These are phyloP conservation scores for Plectropomus leopardus DNA, from an alignment of 2,113 vertebrate species.

Conservation along the genomic window DNA sequence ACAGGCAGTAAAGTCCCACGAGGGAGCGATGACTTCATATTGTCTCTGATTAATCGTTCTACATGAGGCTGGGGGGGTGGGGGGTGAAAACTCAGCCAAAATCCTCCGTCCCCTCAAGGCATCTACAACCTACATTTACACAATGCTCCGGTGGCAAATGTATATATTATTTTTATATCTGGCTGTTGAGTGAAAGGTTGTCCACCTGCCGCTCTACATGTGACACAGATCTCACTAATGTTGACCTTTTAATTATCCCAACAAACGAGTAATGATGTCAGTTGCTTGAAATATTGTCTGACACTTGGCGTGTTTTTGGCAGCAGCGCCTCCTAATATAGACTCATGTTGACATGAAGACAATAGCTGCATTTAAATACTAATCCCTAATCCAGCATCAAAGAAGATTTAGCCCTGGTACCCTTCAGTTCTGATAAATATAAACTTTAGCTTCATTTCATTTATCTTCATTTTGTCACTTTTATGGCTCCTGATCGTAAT, in stretches of 20 bases:
- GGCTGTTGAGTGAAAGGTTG: slow-evolving; percentile 11
- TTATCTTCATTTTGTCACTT: not conserved
- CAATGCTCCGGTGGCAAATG: slow-evolving; percentile 43
- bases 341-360: slow-evolving; percentile 52
- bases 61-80: slow-evolving; percentile 58
- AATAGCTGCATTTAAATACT: slow-evolving; percentile 47
- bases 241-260: slow-evolving; percentile 4
- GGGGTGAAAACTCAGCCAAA: slow-evolving; percentile 65
- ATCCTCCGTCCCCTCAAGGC: slow-evolving; percentile 77
- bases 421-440: slow-evolving; percentile 18
- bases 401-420: slow-evolving; percentile 24
- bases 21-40: slow-evolving; percentile 81
- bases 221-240: slow-evolving; percentile 2
- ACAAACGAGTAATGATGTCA: slow-evolving; percentile 17
- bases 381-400: slow-evolving; percentile 66
- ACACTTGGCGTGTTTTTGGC: slow-evolving; percentile 11
- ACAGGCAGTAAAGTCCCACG: slow-evolving; percentile 77
- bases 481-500: not conserved
- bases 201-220: not conserved
- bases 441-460: slow-evolving; percentile 7
- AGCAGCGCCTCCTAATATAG: slow-evolving; percentile 17
- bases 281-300: not conserved
- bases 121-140: slow-evolving; percentile 69
- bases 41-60: slow-evolving; percentile 77
- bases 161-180: slow-evolving; percentile 40